Percentiles rank a stretch among this genome's conserved stretches.
Conservation (phyloP, 2,888 invertebrate species). For the Escarpia spicata region DNA sequence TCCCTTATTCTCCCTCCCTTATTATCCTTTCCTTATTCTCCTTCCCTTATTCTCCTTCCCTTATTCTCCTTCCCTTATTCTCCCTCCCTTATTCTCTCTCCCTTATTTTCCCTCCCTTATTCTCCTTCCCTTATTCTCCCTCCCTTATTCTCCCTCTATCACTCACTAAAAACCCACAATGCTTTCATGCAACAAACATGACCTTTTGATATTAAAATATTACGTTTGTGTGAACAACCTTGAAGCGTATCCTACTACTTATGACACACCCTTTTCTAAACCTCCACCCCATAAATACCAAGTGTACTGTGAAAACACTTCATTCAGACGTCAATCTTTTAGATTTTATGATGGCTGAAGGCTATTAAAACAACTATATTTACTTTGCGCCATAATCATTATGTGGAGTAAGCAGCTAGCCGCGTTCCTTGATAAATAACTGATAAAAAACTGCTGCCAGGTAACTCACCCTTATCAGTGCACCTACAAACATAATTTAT, state of each 20-base stretch:
- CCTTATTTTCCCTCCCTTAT: too few species aligned
- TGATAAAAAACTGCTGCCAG: background rate
- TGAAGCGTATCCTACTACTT: background rate
- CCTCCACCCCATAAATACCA: background rate
- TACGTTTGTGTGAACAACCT: background rate
- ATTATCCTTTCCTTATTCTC: too few species aligned
- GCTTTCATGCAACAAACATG: background rate
- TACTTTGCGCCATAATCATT: background rate
- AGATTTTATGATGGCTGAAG: background rate
- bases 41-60: too few species aligned
- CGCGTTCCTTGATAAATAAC: background rate
- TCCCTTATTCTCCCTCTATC: too few species aligned
- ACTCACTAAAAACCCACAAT: background rate
- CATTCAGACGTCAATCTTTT: background rate
- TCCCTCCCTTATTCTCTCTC: too few species aligned
- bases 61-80: too few species aligned
- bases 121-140: too few species aligned
- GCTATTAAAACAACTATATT: slow-evolving; percentile 18
- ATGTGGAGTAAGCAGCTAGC: background rate
- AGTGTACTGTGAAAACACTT: background rate
- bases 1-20: too few species aligned
- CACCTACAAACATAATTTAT: background rate
- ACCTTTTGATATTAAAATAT: background rate
- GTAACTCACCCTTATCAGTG: background rate
- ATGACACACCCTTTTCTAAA: background rate